phyloP scores from a whole-genome alignment of 64 coral and sea anemone genomes.

The Montipora cactus region DNA sequence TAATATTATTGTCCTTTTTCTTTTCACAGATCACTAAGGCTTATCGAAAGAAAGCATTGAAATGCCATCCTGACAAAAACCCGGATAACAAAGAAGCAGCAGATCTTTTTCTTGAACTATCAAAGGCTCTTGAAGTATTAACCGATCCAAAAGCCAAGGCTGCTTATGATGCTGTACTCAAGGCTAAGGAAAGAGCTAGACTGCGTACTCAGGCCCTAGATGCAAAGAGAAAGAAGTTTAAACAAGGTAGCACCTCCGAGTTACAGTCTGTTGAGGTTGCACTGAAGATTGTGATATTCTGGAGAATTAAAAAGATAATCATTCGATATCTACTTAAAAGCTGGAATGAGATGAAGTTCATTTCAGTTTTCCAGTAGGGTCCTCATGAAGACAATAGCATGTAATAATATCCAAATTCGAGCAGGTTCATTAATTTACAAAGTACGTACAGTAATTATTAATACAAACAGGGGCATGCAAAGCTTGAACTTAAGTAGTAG shows the following conservation, averaged over 20 bases:
- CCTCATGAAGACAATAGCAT: too few relatives aligned
- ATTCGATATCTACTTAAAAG: too few relatives aligned
- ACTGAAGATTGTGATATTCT: too few relatives aligned
- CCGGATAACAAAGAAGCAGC: conserved; percentile 86
- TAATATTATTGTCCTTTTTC: neutral
- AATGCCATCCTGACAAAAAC: conserved; percentile 95
- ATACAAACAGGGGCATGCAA: too few relatives aligned
- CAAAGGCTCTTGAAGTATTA: conserved; percentile 94
- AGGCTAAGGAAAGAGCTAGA: conserved; percentile 86
- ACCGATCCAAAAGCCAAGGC: conserved; percentile 93
- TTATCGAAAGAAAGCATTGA: conserved; percentile 84
- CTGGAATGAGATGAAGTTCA: too few relatives aligned
- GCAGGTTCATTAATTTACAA: too few relatives aligned
- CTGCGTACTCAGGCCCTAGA: conserved; percentile 85
- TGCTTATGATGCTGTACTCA: conserved; percentile 88
- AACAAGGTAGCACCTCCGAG: conserved; percentile 67
- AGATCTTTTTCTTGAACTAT: conserved; percentile 93
- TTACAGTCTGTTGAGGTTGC: neutral
- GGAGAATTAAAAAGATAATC: too few relatives aligned
- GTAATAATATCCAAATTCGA: too few relatives aligned
- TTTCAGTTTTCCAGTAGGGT: too few relatives aligned
- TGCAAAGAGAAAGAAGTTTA: conserved; percentile 97
- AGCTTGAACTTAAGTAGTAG: too few relatives aligned
- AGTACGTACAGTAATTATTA: too few relatives aligned
- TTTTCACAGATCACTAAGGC: conserved; percentile 84